A percentile compares a stretch with the other conserved stretches of the same genome.
These are phyloP conservation scores for Bradypodion ventrale DNA, from an alignment of 2,797 vertebrate genomes.

Conservation along the genomic window DNA sequence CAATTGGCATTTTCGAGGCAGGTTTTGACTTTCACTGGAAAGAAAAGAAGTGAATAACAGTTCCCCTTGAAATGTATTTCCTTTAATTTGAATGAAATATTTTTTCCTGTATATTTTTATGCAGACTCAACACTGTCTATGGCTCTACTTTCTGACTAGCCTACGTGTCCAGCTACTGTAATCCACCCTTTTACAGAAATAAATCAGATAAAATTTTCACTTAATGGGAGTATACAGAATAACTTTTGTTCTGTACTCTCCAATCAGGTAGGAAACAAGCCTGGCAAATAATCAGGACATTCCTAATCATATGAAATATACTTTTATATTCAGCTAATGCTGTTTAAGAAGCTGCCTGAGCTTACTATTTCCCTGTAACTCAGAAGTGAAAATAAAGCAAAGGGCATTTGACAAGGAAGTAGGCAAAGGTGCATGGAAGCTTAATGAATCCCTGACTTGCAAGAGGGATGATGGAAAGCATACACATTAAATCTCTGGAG, in stretches of 20 bases:
- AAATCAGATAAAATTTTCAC: not conserved
- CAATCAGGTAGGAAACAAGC: not conserved
- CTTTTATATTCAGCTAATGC: not conserved
- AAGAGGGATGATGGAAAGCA: constrained; percentile 4
- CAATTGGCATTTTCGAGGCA: too few relatives aligned
- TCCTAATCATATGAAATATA: not conserved
- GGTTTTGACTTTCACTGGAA: not conserved
- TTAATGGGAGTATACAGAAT: not conserved
- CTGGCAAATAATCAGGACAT: not conserved
- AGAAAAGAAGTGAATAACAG: not conserved
- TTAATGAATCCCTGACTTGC: constrained; percentile 16
- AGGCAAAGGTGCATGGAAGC: not conserved
- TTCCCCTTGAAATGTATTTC: not conserved
- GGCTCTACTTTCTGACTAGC: not conserved
- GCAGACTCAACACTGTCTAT: not conserved
- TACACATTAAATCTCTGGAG: not conserved
- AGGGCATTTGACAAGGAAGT: too few relatives aligned
- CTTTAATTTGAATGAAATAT: not conserved
- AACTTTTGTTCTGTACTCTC: not conserved
- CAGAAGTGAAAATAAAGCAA: not conserved
- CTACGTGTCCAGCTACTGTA: too few relatives aligned
- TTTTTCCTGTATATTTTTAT: not conserved
- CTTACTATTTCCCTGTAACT: constrained; percentile 5
- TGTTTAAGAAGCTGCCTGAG: not conserved
- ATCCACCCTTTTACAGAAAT: not conserved